phyloP scores from a whole-genome alignment of 2,888 invertebrate genomes.

The Polyommatus iphigenia region DNA sequence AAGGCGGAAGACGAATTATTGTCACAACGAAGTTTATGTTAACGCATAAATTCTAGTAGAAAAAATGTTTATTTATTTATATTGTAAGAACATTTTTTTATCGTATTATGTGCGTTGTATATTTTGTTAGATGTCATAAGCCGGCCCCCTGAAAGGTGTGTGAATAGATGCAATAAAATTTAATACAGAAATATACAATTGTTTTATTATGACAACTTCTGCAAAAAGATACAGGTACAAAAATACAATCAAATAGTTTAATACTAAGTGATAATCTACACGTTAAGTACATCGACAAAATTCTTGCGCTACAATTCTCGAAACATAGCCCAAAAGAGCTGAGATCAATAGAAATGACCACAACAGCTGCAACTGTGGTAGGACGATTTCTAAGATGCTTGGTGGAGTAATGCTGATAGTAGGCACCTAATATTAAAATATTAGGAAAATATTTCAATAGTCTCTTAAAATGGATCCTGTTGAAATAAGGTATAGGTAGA shows the following conservation, averaged over 20 bases:
- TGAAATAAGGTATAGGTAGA: too few relatives aligned
- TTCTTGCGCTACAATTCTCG: too few relatives aligned
- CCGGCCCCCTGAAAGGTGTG: conserved; percentile 77
- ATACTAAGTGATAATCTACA: too few relatives aligned
- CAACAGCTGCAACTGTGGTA: too few relatives aligned
- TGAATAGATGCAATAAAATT: conserved; percentile 82
- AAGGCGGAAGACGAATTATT: conserved; percentile 55
- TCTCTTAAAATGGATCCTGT: too few relatives aligned
- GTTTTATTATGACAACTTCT: conserved; percentile 39
- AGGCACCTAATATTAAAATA: too few relatives aligned
- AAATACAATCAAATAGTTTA: background rate
- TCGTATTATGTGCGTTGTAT: conserved; percentile 34
- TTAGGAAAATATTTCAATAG: too few relatives aligned
- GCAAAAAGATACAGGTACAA: background rate
- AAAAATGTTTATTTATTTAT: conserved; percentile 31
- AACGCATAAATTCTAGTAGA: conserved; percentile 40
- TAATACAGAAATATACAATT: conserved; percentile 70
- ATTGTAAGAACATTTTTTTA: conserved; percentile 31
- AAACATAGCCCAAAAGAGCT: too few relatives aligned
- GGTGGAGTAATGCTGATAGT: too few relatives aligned
- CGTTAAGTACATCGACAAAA: too few relatives aligned
- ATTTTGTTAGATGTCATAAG: conserved; percentile 56
- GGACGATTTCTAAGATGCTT: too few relatives aligned
- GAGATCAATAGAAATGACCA: too few relatives aligned
- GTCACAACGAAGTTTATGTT: conserved; percentile 54